A percentile compares a stretch with the other conserved stretches of the same genome.
Conservation (phyloP, 2,888 invertebrate species). For the Plebejus anna region DNA sequence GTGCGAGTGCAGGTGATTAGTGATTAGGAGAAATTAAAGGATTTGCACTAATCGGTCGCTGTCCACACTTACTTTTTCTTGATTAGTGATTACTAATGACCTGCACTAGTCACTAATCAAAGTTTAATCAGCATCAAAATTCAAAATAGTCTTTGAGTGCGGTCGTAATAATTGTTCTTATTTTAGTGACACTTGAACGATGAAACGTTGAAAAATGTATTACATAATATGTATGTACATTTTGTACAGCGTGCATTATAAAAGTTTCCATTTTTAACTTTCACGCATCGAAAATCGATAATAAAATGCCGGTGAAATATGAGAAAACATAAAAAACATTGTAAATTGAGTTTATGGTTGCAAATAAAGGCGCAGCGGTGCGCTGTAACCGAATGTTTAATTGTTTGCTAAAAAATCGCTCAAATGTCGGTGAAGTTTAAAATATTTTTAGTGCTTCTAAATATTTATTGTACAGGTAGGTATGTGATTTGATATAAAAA, state of each 20-base stretch:
- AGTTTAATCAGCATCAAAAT: no score
- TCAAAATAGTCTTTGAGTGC: no score
- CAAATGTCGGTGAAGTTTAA: neutral
- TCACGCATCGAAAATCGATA: slow-evolving; percentile 5
- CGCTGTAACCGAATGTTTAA: slow-evolving; percentile 8
- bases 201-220: neutral
- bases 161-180: no score
- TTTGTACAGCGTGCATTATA: neutral
- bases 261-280: neutral
- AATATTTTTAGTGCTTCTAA: neutral
- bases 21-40: no score
- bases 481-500: neutral
- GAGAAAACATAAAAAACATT: slow-evolving; percentile 18
- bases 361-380: slow-evolving; percentile 19
- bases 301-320: slow-evolving; percentile 18
- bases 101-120: no score
- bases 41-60: no score
- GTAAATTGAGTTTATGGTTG: slow-evolving; percentile 21
- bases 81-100: no score
- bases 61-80: no score
- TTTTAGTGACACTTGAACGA: no score
- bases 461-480: neutral
- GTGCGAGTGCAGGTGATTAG: no score
- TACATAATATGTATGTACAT: neutral
- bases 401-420: slow-evolving; percentile 3